Base-by-base conservation (phyloP, 2,113 vertebrate species). In the Alethe diademata region DNA sequence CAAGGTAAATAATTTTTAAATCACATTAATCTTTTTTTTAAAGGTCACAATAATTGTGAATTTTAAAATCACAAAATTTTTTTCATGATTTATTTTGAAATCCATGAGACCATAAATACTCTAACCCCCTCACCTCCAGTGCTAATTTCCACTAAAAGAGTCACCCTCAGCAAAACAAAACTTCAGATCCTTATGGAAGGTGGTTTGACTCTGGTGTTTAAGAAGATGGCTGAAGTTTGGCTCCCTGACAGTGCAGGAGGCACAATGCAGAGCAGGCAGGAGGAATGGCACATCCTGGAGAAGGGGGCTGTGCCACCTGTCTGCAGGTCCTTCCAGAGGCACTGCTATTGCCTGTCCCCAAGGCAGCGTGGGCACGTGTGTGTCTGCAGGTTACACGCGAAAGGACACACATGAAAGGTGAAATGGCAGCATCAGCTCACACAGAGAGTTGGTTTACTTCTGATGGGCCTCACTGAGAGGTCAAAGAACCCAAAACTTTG, bases 291-390 rank as follows among this genome's bases (percentile, higher is more conserved):
- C 7, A 8, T 20, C 45, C 62, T 33, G 31, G 40, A 67, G 31
- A 81, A 54, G 26, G 24, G 54, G 22, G 8, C 2, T 33, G 1
- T 43, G 43, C 10, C n/a, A 40, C 18, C 8, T 92, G 35, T 11
- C 35, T 80, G 64, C 45, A 90, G 64, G 23, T 35, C 38, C 28
- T 40, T n/a, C 16, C 2, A 22, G 45, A 87, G 15, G 19, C 8
- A 6, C 22, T 53, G 64, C 28, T 6, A 45, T 8, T 66, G 42
- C 8, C 51, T 33, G 53, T 42, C 11, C 18, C 40, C 38, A 56
- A 1, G 28, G n/a, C 70, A 64, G 40, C 12, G 13, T 1, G 6
- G 7, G 35, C 42, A 38, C 1, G 0, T 6, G 8, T 33, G 15
- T 69, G 23, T 25, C 57, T 48, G 47, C 58, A 83, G 22, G 14